These are phyloP conservation scores for Urosaurus nigricauda DNA, from an alignment of 2,797 vertebrate genomes.

Conservation along the genomic window DNA sequence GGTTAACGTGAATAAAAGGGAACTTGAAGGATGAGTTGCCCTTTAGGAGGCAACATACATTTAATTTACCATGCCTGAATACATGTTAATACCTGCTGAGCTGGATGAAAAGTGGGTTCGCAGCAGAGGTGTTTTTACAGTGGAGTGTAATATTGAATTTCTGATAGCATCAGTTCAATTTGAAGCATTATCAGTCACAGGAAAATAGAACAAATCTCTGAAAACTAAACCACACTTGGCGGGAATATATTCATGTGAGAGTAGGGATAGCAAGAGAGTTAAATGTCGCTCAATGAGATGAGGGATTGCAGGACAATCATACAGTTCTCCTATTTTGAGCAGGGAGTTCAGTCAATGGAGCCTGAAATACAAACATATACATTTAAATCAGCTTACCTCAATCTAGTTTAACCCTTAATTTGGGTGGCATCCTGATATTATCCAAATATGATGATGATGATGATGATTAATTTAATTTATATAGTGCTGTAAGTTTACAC, in stretches of 20 bases:
- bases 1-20: background rate
- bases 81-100: background rate
- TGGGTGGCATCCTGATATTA: too few relatives aligned
- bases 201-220: background rate
- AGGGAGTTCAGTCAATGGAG: background rate
- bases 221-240: background rate
- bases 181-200: background rate
- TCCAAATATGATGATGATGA: too few relatives aligned
- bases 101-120: background rate
- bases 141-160: background rate
- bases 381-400: too few relatives aligned
- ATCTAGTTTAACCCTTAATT: too few relatives aligned
- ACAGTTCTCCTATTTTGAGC: background rate
- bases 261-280: background rate
- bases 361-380: too few relatives aligned
- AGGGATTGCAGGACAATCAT: background rate
- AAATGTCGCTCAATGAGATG: background rate
- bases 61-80: background rate
- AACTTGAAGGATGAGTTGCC: background rate
- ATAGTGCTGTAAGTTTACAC: too few relatives aligned
- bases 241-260: background rate
- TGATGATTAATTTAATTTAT: too few relatives aligned
- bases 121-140: background rate
- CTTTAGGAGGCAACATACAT: background rate
- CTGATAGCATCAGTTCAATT: background rate